Conservation (phyloP, 2,888 invertebrate genomes). For the Cataglyphis cursor region DNA sequence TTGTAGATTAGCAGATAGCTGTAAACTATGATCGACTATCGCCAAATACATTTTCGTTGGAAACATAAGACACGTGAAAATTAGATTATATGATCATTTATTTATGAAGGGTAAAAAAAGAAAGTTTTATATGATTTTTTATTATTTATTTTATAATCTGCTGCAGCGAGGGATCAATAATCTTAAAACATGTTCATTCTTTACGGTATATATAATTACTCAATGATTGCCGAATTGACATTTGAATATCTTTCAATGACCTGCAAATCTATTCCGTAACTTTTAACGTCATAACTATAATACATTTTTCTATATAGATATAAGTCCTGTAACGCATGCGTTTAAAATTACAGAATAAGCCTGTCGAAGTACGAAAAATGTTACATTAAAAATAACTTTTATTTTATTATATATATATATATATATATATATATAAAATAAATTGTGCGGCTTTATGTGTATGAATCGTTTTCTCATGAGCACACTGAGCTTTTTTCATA, state of each 20-base stretch:
- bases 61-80: not conserved
- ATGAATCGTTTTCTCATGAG: slow-evolving; percentile 4
- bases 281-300: not conserved
- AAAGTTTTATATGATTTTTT: not conserved
- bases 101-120: not conserved
- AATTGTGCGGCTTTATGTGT: slow-evolving; percentile 33
- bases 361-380: not conserved
- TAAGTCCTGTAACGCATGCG: not conserved
- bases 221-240: slow-evolving; percentile 9
- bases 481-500: slow-evolving; percentile 41
- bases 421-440: no score
- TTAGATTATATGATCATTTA: not conserved
- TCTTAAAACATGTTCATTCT: not conserved
- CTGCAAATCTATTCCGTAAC: not conserved
- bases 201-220: not conserved
- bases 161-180: not conserved
- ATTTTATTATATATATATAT: not conserved
- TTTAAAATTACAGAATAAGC: not conserved
- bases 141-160: not conserved
- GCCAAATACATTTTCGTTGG: not conserved
- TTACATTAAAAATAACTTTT: slow-evolving; percentile 9
- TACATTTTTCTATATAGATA: not conserved
- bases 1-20: not conserved
- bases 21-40: not conserved
- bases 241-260: not conserved